Conservation (phyloP, 1,140 invertebrate genomes). For the Triops cancriformis region DNA sequence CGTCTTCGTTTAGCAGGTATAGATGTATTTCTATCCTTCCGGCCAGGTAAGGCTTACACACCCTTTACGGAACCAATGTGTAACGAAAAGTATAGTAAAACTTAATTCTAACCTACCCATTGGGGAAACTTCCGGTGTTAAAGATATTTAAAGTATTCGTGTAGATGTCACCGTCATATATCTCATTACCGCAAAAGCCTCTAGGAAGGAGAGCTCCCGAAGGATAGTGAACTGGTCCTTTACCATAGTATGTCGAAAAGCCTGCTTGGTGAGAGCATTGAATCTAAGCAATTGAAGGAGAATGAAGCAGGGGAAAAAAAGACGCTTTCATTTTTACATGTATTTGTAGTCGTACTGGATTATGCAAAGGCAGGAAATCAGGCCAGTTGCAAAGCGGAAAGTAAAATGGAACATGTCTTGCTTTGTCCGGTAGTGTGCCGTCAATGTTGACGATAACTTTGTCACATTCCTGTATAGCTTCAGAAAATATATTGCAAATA, state of each 20-base stretch:
- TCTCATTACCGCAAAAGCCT: neutral
- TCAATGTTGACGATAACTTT: neutral
- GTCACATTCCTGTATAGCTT: neutral
- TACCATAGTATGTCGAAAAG: neutral
- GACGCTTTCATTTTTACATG: neutral
- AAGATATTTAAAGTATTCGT: neutral
- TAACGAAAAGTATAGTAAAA: neutral
- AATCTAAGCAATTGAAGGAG: neutral
- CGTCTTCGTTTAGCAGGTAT: neutral
- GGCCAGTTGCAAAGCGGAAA: neutral
- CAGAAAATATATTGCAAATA: neutral
- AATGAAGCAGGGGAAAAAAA: neutral
- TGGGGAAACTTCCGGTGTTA: neutral
- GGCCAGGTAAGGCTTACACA: neutral
- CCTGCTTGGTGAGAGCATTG: neutral
- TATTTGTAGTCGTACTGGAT: neutral
- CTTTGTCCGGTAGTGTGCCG: neutral
- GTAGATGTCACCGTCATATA: neutral
- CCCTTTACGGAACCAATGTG: neutral
- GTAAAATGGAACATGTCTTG: neutral
- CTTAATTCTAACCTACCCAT: neutral
- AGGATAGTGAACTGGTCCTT: neutral
- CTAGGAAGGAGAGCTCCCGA: neutral
- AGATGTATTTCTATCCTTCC: neutral
- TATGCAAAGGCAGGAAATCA: neutral